These are phyloP conservation scores for Heliconius congener DNA, from an alignment of 1,140 invertebrate species.

Conservation along the genomic window DNA sequence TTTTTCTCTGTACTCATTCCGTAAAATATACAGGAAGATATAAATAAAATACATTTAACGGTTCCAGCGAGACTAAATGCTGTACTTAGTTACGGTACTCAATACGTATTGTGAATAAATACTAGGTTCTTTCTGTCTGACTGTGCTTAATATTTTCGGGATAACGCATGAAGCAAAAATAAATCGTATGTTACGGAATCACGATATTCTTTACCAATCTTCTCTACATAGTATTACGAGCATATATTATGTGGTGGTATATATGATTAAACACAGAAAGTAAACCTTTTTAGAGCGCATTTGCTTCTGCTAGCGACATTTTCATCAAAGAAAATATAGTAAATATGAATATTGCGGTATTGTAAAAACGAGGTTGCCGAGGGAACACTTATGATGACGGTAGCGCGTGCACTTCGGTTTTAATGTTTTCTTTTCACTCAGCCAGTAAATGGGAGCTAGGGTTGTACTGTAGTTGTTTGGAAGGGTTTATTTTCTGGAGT, in stretches of 20 bases:
- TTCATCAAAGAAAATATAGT: constrained; percentile 6
- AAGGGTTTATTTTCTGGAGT: neutral
- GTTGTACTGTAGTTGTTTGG: neutral
- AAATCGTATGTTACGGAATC: neutral
- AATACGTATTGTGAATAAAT: too few relatives aligned
- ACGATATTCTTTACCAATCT: neutral
- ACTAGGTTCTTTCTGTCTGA: too few relatives aligned
- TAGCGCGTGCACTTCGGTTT: neutral
- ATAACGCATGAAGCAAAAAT: neutral
- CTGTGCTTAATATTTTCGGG: too few relatives aligned
- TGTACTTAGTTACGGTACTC: too few relatives aligned
- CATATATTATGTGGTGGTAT: neutral
- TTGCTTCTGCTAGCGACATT: constrained; percentile 1
- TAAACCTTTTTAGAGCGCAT: constrained; percentile 3
- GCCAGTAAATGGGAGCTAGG: neutral
- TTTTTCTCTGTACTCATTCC: too few relatives aligned
- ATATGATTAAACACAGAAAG: neutral
- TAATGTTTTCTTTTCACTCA: neutral
- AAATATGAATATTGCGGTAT: constrained; percentile 2
- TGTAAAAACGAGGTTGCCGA: neutral
- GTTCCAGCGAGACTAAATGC: too few relatives aligned
- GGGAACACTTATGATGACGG: constrained; percentile 2
- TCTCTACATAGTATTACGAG: neutral
- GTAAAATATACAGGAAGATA: too few relatives aligned
- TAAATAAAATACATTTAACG: too few relatives aligned